phyloP scores from a whole-genome alignment of 2,888 invertebrate species.

The Ectobius pallidus region DNA sequence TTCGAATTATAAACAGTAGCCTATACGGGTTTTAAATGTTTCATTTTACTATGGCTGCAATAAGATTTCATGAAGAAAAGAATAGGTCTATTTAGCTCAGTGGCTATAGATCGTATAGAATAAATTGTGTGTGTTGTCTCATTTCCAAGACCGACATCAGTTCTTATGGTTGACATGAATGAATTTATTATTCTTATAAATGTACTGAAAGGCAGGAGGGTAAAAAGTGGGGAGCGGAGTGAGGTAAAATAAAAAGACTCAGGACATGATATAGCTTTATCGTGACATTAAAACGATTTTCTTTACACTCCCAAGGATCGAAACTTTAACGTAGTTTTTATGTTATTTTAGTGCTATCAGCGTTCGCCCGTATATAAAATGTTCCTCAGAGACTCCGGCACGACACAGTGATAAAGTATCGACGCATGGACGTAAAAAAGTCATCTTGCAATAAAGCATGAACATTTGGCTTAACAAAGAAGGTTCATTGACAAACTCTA shows the following conservation, averaged over 20 bases:
- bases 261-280: not conserved
- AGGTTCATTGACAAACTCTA: no score
- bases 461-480: not conserved
- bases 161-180: not conserved
- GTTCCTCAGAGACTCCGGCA: slow-evolving; percentile 2
- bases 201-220: not conserved
- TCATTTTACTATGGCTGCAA: no score
- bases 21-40: no score
- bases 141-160: no score
- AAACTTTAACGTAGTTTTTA: not conserved
- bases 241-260: not conserved
- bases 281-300: slow-evolving; percentile 12
- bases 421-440: not conserved
- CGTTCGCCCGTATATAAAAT: slow-evolving; percentile 1
- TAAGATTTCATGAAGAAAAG: no score
- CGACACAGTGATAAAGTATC: not conserved
- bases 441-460: slow-evolving; percentile 7
- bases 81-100: no score
- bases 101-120: no score
- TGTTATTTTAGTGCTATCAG: not conserved
- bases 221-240: not conserved
- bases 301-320: not conserved
- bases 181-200: no score
- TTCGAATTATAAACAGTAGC: no score
- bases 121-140: no score